These are phyloP conservation scores for fruit fly (Drosophila melanogaster) DNA, from an alignment of 1,140 invertebrate species.

Conservation along the genomic window DNA sequence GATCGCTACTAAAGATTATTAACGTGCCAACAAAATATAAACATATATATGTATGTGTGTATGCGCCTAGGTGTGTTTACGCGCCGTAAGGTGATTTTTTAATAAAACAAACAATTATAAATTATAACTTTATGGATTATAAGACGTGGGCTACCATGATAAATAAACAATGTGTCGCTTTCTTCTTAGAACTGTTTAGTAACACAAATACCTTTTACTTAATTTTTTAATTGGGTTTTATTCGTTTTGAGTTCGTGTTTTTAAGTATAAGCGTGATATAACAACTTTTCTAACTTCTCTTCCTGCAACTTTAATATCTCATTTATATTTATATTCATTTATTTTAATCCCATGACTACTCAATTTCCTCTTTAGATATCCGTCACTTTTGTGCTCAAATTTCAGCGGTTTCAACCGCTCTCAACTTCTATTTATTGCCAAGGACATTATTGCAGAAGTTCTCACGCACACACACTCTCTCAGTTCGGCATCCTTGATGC, in stretches of 20 bases:
- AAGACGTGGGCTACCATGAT: not conserved
- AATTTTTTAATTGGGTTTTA: too few relatives aligned
- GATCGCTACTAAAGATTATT: constrained; percentile 47
- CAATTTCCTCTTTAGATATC: constrained; percentile 2
- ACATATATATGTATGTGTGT: not conserved
- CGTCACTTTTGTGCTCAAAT: constrained; percentile 2
- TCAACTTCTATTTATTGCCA: constrained; percentile 34
- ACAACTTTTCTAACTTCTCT: not conserved
- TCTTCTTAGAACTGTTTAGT: too few relatives aligned
- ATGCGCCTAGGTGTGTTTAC: too few relatives aligned
- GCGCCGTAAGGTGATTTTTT: too few relatives aligned
- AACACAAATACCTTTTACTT: too few relatives aligned
- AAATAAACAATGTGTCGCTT: not conserved
- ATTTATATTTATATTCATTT: not conserved
- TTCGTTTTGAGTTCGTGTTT: too few relatives aligned
- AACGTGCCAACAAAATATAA: not conserved
- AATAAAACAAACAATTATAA: too few relatives aligned
- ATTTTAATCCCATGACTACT: not conserved
- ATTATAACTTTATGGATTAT: too few relatives aligned
- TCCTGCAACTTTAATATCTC: not conserved
- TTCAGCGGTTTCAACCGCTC: constrained; percentile 4
- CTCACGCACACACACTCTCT: constrained; percentile 25
- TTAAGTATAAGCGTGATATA: too few relatives aligned
- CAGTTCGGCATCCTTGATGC: constrained; percentile 44
- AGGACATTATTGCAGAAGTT: constrained; percentile 55